A percentile compares a stretch with the other conserved stretches of the same genome.
These are phyloP conservation scores for Argyresthia goedartella DNA, from an alignment of 2,888 invertebrate genomes.

Conservation along the genomic window DNA sequence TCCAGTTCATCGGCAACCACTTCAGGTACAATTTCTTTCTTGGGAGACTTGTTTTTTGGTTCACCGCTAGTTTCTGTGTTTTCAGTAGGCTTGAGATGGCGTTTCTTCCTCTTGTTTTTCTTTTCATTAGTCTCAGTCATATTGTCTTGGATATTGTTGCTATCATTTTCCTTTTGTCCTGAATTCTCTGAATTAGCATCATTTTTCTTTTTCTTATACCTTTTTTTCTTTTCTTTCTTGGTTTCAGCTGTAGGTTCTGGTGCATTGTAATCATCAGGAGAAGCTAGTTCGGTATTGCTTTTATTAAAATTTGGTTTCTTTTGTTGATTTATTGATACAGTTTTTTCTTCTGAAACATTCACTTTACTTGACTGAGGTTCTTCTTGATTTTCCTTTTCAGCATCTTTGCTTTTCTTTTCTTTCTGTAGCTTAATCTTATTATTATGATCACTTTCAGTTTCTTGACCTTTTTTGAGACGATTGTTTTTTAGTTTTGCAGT, in stretches of 20 bases:
- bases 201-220: not conserved
- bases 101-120: not conserved
- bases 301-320: not conserved
- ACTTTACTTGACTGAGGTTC: not conserved
- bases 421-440: conserved; percentile 9
- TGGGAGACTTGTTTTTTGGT: conserved; percentile 28
- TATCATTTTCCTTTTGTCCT: not conserved
- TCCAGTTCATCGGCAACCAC: conserved; percentile 38
- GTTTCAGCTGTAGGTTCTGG: too few species aligned
- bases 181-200: not conserved
- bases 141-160: not conserved
- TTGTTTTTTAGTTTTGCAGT: conserved; percentile 1
- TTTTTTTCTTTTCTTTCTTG: not conserved
- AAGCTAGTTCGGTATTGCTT: not conserved
- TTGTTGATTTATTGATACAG: too few species aligned
- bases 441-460: conserved; percentile 10
- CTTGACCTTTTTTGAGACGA: conserved; percentile 11
- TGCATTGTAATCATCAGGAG: not conserved
- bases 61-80: conserved; percentile 20
- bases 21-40: conserved; percentile 33
- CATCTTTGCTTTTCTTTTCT: not conserved
- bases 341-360: too few species aligned
- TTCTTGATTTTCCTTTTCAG: not conserved
- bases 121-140: not conserved
- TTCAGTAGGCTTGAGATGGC: not conserved